Percentiles rank a stretch among this genome's conserved stretches.
Evolutionary conservation across 2,113 vertebrate genomes (phyloP).

Genomic region (Sylvia atricapilla): DNA sequence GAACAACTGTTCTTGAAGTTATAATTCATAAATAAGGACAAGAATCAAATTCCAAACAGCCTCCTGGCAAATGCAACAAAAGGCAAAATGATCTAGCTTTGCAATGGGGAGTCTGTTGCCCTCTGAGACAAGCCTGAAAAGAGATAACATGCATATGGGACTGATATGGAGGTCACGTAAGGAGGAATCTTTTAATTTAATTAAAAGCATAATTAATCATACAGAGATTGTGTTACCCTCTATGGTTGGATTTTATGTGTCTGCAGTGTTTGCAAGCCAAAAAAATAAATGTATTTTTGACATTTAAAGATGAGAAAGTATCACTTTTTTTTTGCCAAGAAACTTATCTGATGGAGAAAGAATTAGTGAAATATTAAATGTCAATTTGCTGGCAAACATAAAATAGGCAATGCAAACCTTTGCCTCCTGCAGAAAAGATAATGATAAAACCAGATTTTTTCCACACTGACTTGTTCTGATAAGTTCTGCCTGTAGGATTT

Average conservation of each 20-base stretch:
- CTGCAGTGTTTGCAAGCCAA: constrained; percentile 36
- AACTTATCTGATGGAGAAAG: constrained; percentile 44
- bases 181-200: constrained; percentile 67
- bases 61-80: constrained; percentile 57
- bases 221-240: constrained; percentile 17
- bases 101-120: constrained; percentile 13
- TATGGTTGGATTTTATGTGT: constrained; percentile 1
- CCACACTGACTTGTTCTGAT: background rate
- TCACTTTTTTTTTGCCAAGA: constrained; percentile 12
- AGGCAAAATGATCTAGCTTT: constrained; percentile 34
- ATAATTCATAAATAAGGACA: constrained; percentile 57
- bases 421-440: constrained; percentile 6
- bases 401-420: constrained; percentile 17
- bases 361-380: constrained; percentile 16
- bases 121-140: constrained; percentile 23
- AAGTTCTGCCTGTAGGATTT: constrained; percentile 6
- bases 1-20: constrained; percentile 18
- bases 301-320: constrained; percentile 42
- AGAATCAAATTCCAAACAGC: constrained; percentile 53
- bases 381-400: constrained; percentile 4
- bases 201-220: constrained; percentile 65
- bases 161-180: constrained; percentile 50
- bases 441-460: background rate
- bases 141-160: constrained; percentile 33
- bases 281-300: constrained; percentile 40